Conservation (phyloP, 2,888 invertebrate species). For the Calameuta filiformis region DNA sequence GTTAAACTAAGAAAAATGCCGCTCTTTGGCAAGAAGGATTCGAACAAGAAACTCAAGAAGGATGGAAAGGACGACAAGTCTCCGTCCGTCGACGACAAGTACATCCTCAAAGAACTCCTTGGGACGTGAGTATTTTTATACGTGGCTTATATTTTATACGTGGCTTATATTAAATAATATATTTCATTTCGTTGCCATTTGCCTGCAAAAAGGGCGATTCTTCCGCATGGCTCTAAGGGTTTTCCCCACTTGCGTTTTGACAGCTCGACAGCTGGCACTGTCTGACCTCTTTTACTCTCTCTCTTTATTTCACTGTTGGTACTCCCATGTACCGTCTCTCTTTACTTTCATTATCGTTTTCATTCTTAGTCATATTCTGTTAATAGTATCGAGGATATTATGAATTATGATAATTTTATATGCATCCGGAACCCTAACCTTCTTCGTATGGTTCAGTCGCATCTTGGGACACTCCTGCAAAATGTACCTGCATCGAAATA, state of each 20-base stretch:
- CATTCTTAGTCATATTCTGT: neutral
- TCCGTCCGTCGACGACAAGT: slow-evolving; percentile 90
- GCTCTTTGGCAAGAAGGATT: slow-evolving; percentile 90
- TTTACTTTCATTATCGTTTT: neutral
- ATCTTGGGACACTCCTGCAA: neutral
- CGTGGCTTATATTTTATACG: neutral
- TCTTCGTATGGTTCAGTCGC: neutral
- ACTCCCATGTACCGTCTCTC: neutral
- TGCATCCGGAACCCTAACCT: neutral
- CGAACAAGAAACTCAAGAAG: slow-evolving; percentile 86
- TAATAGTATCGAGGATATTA: neutral
- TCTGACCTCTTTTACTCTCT: neutral
- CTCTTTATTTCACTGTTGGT: neutral
- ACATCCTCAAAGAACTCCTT: slow-evolving; percentile 87
- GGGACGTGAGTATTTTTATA: slow-evolving; percentile 78
- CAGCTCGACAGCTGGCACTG: slow-evolving; percentile 26
- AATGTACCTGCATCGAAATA: neutral
- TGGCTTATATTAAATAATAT: neutral
- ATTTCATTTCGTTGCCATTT: neutral
- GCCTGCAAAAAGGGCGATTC: neutral
- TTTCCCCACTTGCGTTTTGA: slow-evolving; percentile 13
- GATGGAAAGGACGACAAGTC: slow-evolving; percentile 84
- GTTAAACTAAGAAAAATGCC: slow-evolving; percentile 74
- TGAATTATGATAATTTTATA: neutral
- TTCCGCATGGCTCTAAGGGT: neutral